Evolutionary conservation across 2,888 invertebrate genomes (phyloP).

Genomic region (Carpatolechia fugitivella): DNA sequence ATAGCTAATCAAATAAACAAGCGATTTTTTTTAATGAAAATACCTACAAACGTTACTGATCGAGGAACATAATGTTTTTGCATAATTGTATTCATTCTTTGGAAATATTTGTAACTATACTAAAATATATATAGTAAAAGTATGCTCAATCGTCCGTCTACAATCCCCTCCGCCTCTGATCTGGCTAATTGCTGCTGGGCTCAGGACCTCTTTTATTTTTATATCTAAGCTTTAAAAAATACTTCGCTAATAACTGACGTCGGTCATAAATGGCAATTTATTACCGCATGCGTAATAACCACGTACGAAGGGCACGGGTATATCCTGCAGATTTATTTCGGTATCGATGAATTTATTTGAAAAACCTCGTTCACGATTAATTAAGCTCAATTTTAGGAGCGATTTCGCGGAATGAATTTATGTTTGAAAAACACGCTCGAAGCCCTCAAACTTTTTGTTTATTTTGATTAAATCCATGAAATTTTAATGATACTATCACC

Average conservation of each 20-base stretch:
- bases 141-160: constrained; percentile 4
- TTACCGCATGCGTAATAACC: constrained; percentile 33
- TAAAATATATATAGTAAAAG: no score
- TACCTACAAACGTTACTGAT: no score
- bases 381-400: neutral
- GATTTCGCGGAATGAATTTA: constrained; percentile 1
- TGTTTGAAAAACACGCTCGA: neutral
- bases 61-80: no score
- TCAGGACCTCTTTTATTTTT: constrained; percentile 38
- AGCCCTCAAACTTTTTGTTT: neutral
- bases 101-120: no score
- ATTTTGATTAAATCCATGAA: neutral
- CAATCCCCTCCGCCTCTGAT: constrained; percentile 34
- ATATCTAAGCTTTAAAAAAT: constrained; percentile 37
- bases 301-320: constrained; percentile 22
- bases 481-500: neutral
- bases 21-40: no score
- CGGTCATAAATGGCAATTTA: constrained; percentile 42
- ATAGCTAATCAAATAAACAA: no score
- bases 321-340: constrained; percentile 33
- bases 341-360: constrained; percentile 6
- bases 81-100: no score
- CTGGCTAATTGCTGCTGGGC: constrained; percentile 47
- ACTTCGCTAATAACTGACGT: constrained; percentile 41
- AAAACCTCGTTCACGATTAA: neutral